Percentiles rank a stretch among this genome's conserved stretches.
These are phyloP conservation scores for Fundulus diaphanus DNA, from an alignment of 2,797 vertebrate genomes.

Conservation along the genomic window DNA sequence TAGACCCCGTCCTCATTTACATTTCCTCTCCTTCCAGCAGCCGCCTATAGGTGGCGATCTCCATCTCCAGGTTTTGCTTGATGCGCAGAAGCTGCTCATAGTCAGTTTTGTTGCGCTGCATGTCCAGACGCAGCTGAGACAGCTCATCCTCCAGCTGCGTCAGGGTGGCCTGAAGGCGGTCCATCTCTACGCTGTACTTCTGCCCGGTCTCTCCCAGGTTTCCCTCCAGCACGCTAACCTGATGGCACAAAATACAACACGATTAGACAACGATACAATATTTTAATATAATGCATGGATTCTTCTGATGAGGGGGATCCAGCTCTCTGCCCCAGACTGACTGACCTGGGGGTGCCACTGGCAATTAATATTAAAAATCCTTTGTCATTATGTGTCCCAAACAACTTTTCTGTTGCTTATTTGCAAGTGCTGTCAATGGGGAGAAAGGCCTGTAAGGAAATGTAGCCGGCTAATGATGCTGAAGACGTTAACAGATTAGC, in stretches of 20 bases:
- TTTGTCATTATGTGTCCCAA: neutral
- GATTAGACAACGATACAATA: neutral
- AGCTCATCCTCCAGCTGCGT: constrained; percentile 83
- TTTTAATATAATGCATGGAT: neutral
- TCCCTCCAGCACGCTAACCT: constrained; percentile 78
- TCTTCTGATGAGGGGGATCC: neutral
- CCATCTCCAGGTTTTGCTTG: constrained; percentile 85
- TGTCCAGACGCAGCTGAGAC: constrained; percentile 82
- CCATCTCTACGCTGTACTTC: constrained; percentile 81
- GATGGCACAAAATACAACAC: constrained; percentile 1
- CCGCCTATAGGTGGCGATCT: constrained; percentile 84
- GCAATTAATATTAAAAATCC: neutral
- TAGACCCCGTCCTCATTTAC: constrained; percentile 59
- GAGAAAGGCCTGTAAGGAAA: too few species aligned
- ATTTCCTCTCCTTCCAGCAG: constrained; percentile 83
- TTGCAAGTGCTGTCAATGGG: too few species aligned
- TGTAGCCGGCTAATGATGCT: too few species aligned
- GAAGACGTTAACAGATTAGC: too few species aligned
- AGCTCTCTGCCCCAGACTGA: neutral
- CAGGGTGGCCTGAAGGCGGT: constrained; percentile 79
- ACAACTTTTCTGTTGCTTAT: too few species aligned
- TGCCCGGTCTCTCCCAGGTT: constrained; percentile 80
- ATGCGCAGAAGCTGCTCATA: constrained; percentile 84
- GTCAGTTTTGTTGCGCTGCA: constrained; percentile 85
- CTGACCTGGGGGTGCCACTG: too few species aligned